A percentile compares a stretch with the other conserved stretches of the same genome.
phyloP scores from a whole-genome alignment of 2,113 vertebrate species.

The Tympanuchus pallidicinctus region DNA sequence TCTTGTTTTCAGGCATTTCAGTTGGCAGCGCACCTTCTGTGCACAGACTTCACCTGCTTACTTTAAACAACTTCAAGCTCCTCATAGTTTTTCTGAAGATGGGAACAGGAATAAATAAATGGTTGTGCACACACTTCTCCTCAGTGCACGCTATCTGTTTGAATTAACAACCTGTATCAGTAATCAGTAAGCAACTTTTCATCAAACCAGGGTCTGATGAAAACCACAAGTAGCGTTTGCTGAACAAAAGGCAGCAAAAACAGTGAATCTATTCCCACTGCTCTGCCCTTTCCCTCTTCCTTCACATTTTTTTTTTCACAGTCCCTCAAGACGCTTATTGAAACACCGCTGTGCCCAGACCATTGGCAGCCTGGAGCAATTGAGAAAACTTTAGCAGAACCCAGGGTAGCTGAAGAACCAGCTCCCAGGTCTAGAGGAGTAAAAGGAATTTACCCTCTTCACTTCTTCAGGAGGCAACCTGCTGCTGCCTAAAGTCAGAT shows the following conservation, averaged over 20 bases:
- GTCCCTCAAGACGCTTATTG: not conserved
- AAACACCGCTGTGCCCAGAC: not conserved
- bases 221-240: accelerated
- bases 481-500: not conserved
- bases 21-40: not conserved
- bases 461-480: not conserved
- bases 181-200: not conserved
- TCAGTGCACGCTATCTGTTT: not conserved
- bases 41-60: not conserved
- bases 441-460: not conserved
- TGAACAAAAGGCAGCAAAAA: not conserved
- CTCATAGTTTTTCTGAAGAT: not conserved
- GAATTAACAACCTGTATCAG: not conserved
- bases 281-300: not conserved
- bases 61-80: not conserved
- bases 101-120: not conserved
- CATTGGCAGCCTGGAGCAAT: not conserved
- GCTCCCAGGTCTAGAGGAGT: not conserved
- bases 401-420: not conserved
- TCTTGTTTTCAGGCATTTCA: not conserved
- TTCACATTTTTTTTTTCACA: not conserved
- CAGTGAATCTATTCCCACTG: not conserved
- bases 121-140: not conserved
- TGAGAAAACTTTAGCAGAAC: not conserved
- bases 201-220: accelerated